Evolutionary conservation across 2,113 vertebrate species (phyloP), one percentile per base, ranked within the genome.

Genomic region (Vombatus ursinus): DNA sequence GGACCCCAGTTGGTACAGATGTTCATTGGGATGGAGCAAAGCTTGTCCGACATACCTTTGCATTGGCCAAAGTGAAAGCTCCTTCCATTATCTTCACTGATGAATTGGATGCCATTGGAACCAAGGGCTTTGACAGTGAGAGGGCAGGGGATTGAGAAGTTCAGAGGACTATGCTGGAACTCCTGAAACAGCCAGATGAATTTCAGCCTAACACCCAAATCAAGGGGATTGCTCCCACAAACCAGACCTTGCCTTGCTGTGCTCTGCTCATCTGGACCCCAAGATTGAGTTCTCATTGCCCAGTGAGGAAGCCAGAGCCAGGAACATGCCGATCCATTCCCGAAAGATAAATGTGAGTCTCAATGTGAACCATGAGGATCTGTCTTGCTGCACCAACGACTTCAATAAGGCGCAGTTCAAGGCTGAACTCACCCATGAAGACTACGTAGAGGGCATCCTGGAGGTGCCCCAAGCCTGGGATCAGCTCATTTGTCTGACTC

Each of bases 1-100:
- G 99, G 99, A 50, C 99, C 99, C 49, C 99, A 99, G 50, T 98
- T 99, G 94, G 99, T 99, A 31, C 99, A 99, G 99, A 99, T 99
- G 99, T 99, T 99, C 94, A 99, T 99, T 16, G 99, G 99, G 99
- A 99, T 14, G 99, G 99, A 96, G 99, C 99, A n/a, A 99, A 99
- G 97, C 98, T 99, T 96, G 99, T 99, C 52, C 99, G 99, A 0
- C 99, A 99, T 4, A 99, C 99, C 95, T 99, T 99, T 0, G 99
- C 99, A 44, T 96, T 99, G 31, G 99, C 99, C 50, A 99, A 99
- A 97, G 99, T 99, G 96, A 99, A 99, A 91, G 99, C 99, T 31
- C 99, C 99, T 0, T 99, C 99, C 95, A 99, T 99, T 97, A 99
- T 99, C 98, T 99, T 99, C 93, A 99, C 99, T 3, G 99, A 99